phyloP scores from a whole-genome alignment of 2,113 vertebrate species.

The Calonectris borealis region DNA sequence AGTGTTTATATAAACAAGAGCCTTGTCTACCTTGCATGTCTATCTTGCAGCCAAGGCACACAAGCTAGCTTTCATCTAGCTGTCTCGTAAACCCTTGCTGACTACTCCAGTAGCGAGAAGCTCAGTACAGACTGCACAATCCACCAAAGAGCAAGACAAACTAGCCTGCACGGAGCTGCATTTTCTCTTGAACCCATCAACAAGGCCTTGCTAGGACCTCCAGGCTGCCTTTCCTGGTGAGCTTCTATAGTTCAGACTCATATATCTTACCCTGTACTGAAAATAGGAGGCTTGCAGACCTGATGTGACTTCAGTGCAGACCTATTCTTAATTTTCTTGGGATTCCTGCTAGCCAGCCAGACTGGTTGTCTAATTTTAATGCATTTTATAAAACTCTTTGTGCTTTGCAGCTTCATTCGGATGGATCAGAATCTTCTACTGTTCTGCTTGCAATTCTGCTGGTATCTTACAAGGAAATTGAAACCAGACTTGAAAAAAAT shows the following conservation, averaged over 20 bases:
- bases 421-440: background rate
- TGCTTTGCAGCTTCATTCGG: background rate
- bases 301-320: background rate
- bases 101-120: background rate
- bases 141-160: background rate
- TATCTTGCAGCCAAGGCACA: background rate
- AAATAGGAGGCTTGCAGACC: background rate
- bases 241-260: background rate
- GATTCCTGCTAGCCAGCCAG: background rate
- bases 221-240: background rate
- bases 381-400: background rate
- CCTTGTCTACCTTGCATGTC: background rate
- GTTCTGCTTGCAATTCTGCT: conserved; percentile 35
- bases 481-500: conserved; percentile 51
- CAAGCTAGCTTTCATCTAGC: no score
- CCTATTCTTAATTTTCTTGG: background rate
- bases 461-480: conserved; percentile 2
- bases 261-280: no score
- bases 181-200: background rate
- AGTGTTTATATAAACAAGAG: background rate
- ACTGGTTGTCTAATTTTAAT: background rate
- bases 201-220: background rate
- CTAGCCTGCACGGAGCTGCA: background rate
- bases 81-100: background rate
- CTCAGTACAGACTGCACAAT: background rate